Conservation (phyloP, 1,140 invertebrate species). For the Brachionus calyciflorus region DNA sequence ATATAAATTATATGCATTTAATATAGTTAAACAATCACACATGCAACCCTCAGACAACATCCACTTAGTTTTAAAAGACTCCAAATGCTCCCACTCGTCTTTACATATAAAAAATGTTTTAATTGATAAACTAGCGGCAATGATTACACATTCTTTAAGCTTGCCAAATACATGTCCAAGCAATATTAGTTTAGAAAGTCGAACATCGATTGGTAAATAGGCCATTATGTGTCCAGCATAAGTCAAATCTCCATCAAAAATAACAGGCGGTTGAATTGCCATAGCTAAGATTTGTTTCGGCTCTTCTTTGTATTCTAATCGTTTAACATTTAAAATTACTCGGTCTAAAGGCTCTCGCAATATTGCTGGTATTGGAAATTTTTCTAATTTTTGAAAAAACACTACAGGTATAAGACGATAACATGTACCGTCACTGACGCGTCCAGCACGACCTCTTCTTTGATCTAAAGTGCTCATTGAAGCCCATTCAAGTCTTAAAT, state of each 20-base stretch:
- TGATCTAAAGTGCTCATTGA: conserved; percentile 83
- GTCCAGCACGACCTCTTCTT: conserved; percentile 79
- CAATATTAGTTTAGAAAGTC: conserved; percentile 77
- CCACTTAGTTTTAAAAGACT: conserved; percentile 66
- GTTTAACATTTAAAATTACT: conserved; percentile 79
- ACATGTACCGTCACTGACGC: conserved; percentile 77
- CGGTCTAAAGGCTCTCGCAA: conserved; percentile 71
- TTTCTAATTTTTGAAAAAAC: conserved; percentile 68
- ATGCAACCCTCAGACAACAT: conserved; percentile 64
- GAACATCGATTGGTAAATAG: conserved; percentile 75
- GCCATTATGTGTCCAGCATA: conserved; percentile 80
- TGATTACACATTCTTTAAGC: conserved; percentile 19
- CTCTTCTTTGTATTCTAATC: conserved; percentile 73
- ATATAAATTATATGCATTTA: conserved; percentile 73
- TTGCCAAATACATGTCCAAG: conserved; percentile 82
- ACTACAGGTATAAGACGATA: conserved; percentile 74
- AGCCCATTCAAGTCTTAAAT: conserved; percentile 78
- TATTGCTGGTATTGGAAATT: conserved; percentile 63
- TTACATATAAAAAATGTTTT: conserved; percentile 76
- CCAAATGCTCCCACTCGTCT: conserved; percentile 69
- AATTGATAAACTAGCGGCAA: conserved; percentile 74
- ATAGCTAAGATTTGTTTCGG: conserved; percentile 77
- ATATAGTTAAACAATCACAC: conserved; percentile 78
- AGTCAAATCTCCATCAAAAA: conserved; percentile 81
- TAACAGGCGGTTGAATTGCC: conserved; percentile 76